These are phyloP conservation scores for Riparia riparia DNA, from an alignment of 2,113 vertebrate genomes.

Conservation along the genomic window DNA sequence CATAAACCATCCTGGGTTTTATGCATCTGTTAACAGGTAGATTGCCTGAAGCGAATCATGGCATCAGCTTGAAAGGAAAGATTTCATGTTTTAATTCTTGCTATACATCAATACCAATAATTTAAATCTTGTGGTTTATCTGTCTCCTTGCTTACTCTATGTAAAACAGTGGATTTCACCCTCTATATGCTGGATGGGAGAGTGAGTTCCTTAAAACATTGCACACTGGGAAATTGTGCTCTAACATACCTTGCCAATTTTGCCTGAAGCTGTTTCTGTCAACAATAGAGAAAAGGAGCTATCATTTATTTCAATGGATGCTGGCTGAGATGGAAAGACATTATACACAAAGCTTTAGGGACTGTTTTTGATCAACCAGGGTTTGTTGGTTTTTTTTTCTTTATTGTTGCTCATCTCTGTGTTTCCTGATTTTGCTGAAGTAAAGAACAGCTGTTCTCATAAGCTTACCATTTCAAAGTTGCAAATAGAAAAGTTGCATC, in stretches of 20 bases:
- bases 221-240: not conserved
- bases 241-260: constrained; percentile 17
- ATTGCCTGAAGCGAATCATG: not conserved
- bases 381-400: not conserved
- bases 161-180: not conserved
- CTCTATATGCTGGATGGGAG: not conserved
- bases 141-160: not conserved
- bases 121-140: not conserved
- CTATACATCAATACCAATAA: not conserved
- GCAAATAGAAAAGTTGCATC: not conserved
- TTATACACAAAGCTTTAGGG: constrained; percentile 24
- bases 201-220: not conserved
- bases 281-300: constrained; percentile 3
- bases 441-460: constrained; percentile 40
- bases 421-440: constrained; percentile 29
- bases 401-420: not conserved
- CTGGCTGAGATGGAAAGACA: constrained; percentile 23
- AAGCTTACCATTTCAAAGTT: not conserved
- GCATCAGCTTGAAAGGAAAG: not conserved
- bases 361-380: constrained; percentile 10
- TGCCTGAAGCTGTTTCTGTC: constrained; percentile 49
- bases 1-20: not conserved
- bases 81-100: not conserved
- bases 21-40: not conserved
- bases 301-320: constrained; percentile 28